Base-by-base conservation (phyloP, 1,140 invertebrate genomes). In the Lanistes nyassanus region DNA sequence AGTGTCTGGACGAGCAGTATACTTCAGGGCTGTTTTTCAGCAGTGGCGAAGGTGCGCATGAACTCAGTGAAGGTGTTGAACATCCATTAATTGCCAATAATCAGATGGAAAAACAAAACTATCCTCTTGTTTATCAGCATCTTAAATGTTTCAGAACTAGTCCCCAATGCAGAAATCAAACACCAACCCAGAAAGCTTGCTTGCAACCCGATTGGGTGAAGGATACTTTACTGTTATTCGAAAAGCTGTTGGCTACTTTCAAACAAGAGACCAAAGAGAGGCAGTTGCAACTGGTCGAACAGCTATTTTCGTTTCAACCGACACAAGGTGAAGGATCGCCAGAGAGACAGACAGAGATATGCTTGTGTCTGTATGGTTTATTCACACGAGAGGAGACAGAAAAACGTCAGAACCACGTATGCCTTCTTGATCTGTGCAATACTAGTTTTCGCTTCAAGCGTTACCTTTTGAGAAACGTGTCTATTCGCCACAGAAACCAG, bases 381-480 rank as follows among this genome's bases (percentile, higher is more conserved):
- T 78, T 78, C 36, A 73, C 74, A 23, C 70, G 64, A 13, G 77
- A 78, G 36, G 68, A 71, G 29, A 36, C 68, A 26, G 77, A 78
- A 42, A 75, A 75, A 37, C 53, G 64, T 26, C 77, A 78, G 53
- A 78, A 75, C 47, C 73, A 78, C 51, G 62, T 70, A 4, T 78
- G 77, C 31, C 69, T 74, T 37, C 39, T 76, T 34, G 73, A 75
- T 11, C 73, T 75, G 37, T 55, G 29, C 58, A 65, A 75, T 67
- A 39, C 51, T 6, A 53, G 62, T 2, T 72, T 72, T 42, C 36
- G 77, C 9, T 78, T 78, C 74, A 78, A 75, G 56, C 73, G 74
- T 26, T 78, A 58, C 77, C 34, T 78, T 37, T 72, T 62, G 69
- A 78, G 75, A 64, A 71, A 69, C n/a, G n/a, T n/a, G n/a, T n/a